Evolutionary conservation across 2,113 vertebrate genomes (phyloP).

Genomic region (Riparia riparia): DNA sequence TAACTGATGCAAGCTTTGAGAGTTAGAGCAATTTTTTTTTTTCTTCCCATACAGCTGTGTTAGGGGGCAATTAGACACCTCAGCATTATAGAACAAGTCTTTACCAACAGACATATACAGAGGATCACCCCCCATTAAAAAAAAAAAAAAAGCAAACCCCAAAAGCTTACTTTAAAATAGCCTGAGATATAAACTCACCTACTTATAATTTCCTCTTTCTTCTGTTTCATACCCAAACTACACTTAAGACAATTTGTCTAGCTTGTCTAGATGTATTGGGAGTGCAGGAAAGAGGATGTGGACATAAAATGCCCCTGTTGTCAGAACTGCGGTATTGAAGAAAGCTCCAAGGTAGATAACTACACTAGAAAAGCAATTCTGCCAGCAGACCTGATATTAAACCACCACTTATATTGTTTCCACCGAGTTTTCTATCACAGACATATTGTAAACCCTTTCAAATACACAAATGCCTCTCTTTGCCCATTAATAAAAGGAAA

Average conservation of each 20-base stretch:
- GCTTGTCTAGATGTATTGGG: background rate
- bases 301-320: background rate
- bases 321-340: background rate
- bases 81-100: background rate
- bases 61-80: background rate
- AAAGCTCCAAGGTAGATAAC: background rate
- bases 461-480: background rate
- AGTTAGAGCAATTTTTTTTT: background rate
- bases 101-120: background rate
- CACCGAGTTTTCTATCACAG: background rate
- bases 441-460: background rate
- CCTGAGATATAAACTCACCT: background rate
- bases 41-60: background rate
- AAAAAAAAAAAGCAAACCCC: background rate
- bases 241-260: background rate
- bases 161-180: background rate
- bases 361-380: background rate
- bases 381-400: background rate
- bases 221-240: background rate
- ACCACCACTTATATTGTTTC: background rate
- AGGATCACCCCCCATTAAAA: background rate
- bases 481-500: background rate
- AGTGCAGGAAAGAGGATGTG: background rate
- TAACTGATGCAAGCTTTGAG: background rate
- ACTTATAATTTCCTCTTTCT: background rate